phyloP scores from a whole-genome alignment of 2,113 vertebrate species.

The Marmota flaviventris region DNA sequence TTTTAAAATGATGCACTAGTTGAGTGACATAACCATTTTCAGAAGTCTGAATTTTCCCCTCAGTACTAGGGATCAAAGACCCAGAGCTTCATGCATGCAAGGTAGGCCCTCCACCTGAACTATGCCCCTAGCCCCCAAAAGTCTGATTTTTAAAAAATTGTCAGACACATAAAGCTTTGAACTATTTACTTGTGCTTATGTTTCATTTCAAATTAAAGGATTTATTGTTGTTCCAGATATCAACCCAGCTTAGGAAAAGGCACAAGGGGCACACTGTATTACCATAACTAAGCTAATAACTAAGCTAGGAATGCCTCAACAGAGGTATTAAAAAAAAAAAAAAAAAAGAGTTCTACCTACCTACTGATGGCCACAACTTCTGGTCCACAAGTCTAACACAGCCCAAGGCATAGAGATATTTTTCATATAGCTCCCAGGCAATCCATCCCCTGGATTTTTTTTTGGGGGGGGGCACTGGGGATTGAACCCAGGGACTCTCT shows the following conservation, averaged over 20 bases:
- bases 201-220: constrained; percentile 19
- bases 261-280: not conserved
- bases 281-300: not conserved
- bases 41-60: not conserved
- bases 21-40: not conserved
- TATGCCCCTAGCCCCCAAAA: not conserved
- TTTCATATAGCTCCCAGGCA: too few species aligned
- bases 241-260: constrained; percentile 10
- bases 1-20: not conserved
- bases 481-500: too few species aligned
- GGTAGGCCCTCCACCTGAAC: too few species aligned
- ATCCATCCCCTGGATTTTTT: too few species aligned
- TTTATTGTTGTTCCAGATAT: not conserved
- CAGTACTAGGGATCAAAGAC: too few species aligned
- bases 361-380: not conserved
- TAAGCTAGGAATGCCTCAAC: not conserved
- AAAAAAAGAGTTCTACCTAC: not conserved
- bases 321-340: not conserved
- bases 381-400: not conserved
- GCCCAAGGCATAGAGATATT: not conserved
- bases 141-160: not conserved
- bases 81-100: too few species aligned
- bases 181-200: not conserved
- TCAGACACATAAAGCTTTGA: not conserved
- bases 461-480: too few species aligned